Base-by-base conservation (phyloP, 2,797 vertebrate genomes). In the Pteronotus mesoamericanus region DNA sequence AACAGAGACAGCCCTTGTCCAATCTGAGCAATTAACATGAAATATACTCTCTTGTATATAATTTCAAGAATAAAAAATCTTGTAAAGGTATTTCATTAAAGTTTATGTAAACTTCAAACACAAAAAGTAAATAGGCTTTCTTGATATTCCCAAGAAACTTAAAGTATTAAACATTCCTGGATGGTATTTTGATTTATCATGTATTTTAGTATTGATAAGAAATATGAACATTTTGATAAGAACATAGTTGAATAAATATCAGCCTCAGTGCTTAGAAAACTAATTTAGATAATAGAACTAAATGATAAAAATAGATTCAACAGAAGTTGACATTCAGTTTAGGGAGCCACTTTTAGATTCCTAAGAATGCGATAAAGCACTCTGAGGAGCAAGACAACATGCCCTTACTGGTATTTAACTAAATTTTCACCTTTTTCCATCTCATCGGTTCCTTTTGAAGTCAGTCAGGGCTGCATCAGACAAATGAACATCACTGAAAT, bases 161-260 rank as follows among this genome's bases (percentile, higher is more conserved):
- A 8, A 84, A 59, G 26, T 89, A 46, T 42, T 83, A 90, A 94
- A 75, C 68, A 85, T 86, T 92, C 66, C 19, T 86, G 0, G 32
- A 14, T 66, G 34, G 44, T 53, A 66, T 21, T 61, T 37, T 82
- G 77, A 88, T 57, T 61, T 66, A 64, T 88, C 29, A 48, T 57
- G 19, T 94, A 79, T 95, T 85, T 80, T 95, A 44, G 55, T 95
- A n/a, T 77, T 87, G 64, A 34, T 29, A 89, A 80, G 89, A 90
- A 74, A 84, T 93, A 37, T n/a, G n/a, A 87, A 88, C 26, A 77
- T 86, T 51, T 82, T 88, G 26, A 61, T 48, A 89, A n/a, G 39
- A 34, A 44, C 29, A 87, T 34, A 82, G 59, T 75, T 86, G 39
- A 44, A 12, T 48, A 86, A 55, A 12, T 51, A 59, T 46, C 66